Evolutionary conservation across 2,888 invertebrate genomes (phyloP).

Genomic region (Hemistola chrysoprasaria): DNA sequence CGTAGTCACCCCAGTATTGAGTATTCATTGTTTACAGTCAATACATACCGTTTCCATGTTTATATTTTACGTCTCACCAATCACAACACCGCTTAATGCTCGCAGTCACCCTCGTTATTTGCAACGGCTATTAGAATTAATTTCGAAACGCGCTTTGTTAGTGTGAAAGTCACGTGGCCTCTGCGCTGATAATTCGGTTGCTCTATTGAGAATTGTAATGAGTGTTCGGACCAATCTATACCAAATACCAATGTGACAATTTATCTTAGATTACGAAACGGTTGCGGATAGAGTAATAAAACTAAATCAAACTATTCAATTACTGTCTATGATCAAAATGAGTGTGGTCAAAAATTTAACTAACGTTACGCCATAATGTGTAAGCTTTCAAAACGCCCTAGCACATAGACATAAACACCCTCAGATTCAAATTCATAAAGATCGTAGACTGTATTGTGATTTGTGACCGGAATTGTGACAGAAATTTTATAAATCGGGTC

Average conservation of each 20-base stretch:
- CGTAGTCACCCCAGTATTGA: slow-evolving; percentile 28
- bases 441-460: too few species aligned
- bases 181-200: slow-evolving; percentile 22
- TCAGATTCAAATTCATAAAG: too few species aligned
- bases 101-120: slow-evolving; percentile 24
- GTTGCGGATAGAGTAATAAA: slow-evolving; percentile 10
- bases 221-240: slow-evolving; percentile 11
- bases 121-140: slow-evolving; percentile 24
- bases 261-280: slow-evolving; percentile 8
- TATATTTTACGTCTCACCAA: slow-evolving; percentile 52
- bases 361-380: too few species aligned
- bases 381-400: too few species aligned
- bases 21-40: slow-evolving; percentile 33
- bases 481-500: slow-evolving; percentile 10
- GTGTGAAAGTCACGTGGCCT: slow-evolving; percentile 21
- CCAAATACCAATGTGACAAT: slow-evolving; percentile 4
- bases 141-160: slow-evolving; percentile 10
- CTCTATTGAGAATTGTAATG: slow-evolving; percentile 11
- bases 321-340: too few species aligned
- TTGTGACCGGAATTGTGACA: too few species aligned
- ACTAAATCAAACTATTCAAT: not conserved
- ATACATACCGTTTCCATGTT: slow-evolving; percentile 48
- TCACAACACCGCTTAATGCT: slow-evolving; percentile 30
- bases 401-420: too few species aligned
- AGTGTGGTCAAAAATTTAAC: too few species aligned